Evolutionary conservation across 2,888 invertebrate species (phyloP).

Genomic region (Thalpophila matura): DNA sequence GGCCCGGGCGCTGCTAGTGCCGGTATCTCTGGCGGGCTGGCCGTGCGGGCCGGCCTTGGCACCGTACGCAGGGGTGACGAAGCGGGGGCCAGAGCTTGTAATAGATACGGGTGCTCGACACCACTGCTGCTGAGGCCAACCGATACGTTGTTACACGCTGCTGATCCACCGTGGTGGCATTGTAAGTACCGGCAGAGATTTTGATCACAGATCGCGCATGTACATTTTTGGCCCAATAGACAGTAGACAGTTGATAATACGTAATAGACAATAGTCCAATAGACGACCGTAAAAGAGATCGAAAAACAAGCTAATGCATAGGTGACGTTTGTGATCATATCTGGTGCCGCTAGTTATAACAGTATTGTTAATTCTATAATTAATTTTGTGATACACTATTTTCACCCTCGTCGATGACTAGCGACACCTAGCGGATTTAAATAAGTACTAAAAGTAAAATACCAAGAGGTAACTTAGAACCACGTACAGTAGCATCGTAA

Average conservation of each 20-base stretch:
- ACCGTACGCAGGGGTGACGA: constrained; percentile 79
- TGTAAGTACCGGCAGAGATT: constrained; percentile 76
- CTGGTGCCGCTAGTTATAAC: no score
- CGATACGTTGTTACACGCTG: constrained; percentile 79
- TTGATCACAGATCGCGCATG: not conserved
- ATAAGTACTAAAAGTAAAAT: not conserved
- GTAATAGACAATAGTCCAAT: no score
- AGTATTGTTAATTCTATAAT: no score
- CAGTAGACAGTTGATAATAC: no score
- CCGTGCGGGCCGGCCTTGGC: constrained; percentile 76
- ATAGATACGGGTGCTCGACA: constrained; percentile 84
- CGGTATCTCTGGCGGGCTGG: constrained; percentile 66
- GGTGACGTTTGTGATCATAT: no score
- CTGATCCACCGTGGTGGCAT: constrained; percentile 84
- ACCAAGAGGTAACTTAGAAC: no score
- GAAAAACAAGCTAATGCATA: no score
- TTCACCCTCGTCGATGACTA: not conserved
- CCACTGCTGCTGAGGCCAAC: constrained; percentile 82
- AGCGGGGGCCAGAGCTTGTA: constrained; percentile 85
- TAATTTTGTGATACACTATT: no score
- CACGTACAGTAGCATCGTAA: not conserved
- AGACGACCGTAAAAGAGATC: no score
- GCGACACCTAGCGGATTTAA: constrained; percentile 17
- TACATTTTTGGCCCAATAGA: no score
- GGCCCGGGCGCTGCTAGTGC: constrained; percentile 58